Base-by-base conservation (phyloP, 2,888 invertebrate genomes). In the Isoperla grammatica region DNA sequence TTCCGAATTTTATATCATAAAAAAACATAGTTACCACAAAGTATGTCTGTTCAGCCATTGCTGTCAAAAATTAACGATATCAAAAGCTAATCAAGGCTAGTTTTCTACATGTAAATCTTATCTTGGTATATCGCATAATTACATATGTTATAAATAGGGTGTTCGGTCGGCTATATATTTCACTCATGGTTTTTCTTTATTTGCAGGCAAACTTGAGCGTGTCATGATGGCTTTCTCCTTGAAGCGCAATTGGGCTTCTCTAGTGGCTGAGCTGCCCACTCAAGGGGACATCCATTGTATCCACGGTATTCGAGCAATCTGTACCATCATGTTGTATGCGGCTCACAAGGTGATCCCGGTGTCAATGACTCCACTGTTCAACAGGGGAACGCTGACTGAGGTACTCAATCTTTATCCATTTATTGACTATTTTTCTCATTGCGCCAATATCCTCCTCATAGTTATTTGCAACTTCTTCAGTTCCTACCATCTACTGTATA, bases 331-430 rank as follows among this genome's bases (percentile, higher is more conserved):
- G 62, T 73, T 87, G 60, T 80, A 86, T 65, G 69, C 85, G 11
- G 84, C 82, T 5, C 83, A 87, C 69, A 86, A 86, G 73, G 80
- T 84, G 66, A 75, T 86, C 62, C 81, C 84, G 54, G 75, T 84
- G 5, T 81, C 81, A 19, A 79, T 80, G 61, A 77, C 81, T 68
- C 86, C 87, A 1, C 81, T 81, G 66, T 79, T 81, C 59, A 87
- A 87, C 71, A 78, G 86, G 60, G 57, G 66, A 1, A 61, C 64
- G 35, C 72, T 84, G 56, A 81, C 82, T 50, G 82, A 82, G 79
- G 84, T 84, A 70, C 59, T 56, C 56, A 48, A n/a, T n/a, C n/a
- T n/a, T n/a, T 56, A 53, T 43, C 29, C 40, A 46, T 55, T 55
- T 40, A 46, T 23, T 56, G n/a, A 13, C 23, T 12, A n/a, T 9